phyloP scores from a whole-genome alignment of 2,113 vertebrate genomes.

The Leucosticte australis region DNA sequence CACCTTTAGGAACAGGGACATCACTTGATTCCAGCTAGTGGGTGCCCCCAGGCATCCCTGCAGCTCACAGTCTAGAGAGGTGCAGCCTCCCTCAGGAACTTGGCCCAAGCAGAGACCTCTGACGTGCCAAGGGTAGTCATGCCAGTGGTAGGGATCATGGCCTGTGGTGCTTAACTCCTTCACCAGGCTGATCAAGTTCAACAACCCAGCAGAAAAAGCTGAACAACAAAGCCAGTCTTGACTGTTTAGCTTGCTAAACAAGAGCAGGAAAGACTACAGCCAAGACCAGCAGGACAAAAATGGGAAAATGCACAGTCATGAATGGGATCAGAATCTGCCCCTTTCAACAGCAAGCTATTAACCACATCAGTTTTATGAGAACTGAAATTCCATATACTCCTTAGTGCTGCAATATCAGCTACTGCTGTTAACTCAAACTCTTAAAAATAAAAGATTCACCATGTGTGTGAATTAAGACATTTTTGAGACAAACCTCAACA shows the following conservation, averaged over 20 bases:
- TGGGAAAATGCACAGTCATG: background rate
- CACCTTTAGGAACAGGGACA: background rate
- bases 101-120: background rate
- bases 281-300: background rate
- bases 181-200: background rate
- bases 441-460: background rate
- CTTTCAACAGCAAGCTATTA: background rate
- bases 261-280: background rate
- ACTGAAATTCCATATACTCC: background rate
- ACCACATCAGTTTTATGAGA: background rate
- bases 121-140: background rate
- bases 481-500: background rate
- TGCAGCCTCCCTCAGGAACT: background rate
- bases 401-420: background rate
- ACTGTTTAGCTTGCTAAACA: background rate
- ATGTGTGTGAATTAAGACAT: background rate
- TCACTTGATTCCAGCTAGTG: background rate
- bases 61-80: background rate
- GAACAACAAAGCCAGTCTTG: background rate
- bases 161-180: background rate
- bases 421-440: background rate
- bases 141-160: background rate
- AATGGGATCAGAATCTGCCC: background rate
- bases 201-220: background rate
- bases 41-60: background rate